A percentile compares a stretch with the other conserved stretches of the same genome.
These are phyloP conservation scores for Clupea harengus DNA, from an alignment of 2,113 vertebrate species.

Conservation along the genomic window DNA sequence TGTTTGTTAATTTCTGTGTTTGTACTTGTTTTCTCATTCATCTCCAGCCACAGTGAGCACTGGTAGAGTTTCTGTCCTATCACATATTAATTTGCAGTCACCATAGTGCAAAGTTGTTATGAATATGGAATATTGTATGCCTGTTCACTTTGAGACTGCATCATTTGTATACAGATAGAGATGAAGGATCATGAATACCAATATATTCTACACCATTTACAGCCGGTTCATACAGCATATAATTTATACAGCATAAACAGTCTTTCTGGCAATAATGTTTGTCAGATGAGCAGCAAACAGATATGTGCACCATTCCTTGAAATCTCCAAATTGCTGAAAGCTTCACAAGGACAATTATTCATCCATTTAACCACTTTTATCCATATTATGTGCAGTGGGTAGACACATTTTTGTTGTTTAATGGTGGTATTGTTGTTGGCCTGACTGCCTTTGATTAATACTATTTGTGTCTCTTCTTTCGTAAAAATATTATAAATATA, in stretches of 20 bases:
- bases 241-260: background rate
- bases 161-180: too few relatives aligned
- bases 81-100: constrained; percentile 28
- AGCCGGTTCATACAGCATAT: background rate
- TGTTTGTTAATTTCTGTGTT: constrained; percentile 37
- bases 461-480: constrained; percentile 14
- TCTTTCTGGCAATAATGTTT: constrained; percentile 42
- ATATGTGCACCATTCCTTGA: constrained; percentile 65
- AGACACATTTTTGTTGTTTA: constrained; percentile 10
- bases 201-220: background rate
- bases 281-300: constrained; percentile 38
- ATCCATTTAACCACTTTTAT: background rate
- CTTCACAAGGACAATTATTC: background rate
- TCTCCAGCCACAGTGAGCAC: constrained; percentile 68
- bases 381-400: background rate
- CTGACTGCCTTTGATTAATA: constrained; percentile 1
- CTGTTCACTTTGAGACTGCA: background rate
- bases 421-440: constrained; percentile 4
- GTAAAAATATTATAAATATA: background rate
- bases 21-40: constrained; percentile 58
- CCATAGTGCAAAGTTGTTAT: constrained; percentile 28
- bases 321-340: constrained; percentile 30
- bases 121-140: constrained; percentile 40
- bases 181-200: background rate
- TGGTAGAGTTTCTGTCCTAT: constrained; percentile 28